Percentiles rank a stretch among this genome's conserved stretches.
Evolutionary conservation across 2,113 vertebrate genomes (phyloP).

Genomic region (Steatornis caripensis): DNA sequence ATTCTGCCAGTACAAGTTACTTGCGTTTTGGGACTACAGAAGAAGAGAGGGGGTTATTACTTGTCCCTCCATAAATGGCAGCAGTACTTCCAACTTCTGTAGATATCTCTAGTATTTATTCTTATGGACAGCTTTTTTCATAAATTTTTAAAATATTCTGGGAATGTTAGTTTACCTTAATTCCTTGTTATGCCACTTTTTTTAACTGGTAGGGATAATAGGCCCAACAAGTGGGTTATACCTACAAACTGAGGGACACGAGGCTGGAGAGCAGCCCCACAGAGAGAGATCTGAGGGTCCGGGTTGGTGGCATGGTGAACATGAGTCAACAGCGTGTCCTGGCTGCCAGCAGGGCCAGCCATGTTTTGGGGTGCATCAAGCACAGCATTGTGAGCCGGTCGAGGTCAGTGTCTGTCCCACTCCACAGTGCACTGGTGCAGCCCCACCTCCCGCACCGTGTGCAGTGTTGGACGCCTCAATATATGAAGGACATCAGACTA

Average conservation of each 20-base stretch:
- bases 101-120: not conserved
- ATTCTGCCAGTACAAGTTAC: not conserved
- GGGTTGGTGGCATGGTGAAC: not conserved
- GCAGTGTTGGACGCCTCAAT: rapidly evolving
- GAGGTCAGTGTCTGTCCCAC: not conserved
- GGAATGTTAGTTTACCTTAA: not conserved
- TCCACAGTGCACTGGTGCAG: not conserved
- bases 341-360: not conserved
- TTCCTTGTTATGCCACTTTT: not conserved
- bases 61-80: not conserved
- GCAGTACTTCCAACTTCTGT: not conserved
- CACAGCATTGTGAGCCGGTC: rapidly evolving
- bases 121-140: not conserved
- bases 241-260: rapidly evolving
- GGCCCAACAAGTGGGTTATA: not conserved
- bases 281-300: no score
- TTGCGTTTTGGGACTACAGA: not conserved
- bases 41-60: not conserved
- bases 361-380: not conserved
- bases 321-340: not conserved
- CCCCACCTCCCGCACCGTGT: not conserved
- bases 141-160: not conserved
- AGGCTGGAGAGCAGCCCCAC: not conserved
- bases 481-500: not conserved
- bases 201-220: not conserved